A percentile compares a stretch with the other conserved stretches of the same genome.
Conservation (phyloP, 2,888 invertebrate genomes). For the Eupsilia transversa region DNA sequence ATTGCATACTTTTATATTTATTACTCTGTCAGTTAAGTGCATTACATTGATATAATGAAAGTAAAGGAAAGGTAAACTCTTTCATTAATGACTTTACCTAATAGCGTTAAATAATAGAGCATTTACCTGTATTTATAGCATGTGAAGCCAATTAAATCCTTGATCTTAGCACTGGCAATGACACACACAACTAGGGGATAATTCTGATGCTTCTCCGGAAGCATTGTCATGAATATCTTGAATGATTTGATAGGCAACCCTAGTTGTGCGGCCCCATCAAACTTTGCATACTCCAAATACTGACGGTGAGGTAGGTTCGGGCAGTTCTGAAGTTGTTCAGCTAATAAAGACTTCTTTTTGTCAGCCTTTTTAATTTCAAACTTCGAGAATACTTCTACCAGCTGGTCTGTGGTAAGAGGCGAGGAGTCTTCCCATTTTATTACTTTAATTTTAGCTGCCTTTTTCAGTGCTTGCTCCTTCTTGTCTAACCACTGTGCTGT, state of each 20-base stretch:
- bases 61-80: slow-evolving; percentile 22
- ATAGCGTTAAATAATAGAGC: not conserved
- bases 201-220: slow-evolving; percentile 94
- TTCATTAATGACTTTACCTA: not conserved
- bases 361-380: slow-evolving; percentile 79
- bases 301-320: slow-evolving; percentile 95
- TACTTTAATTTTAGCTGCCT: slow-evolving; percentile 94
- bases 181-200: slow-evolving; percentile 96
- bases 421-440: slow-evolving; percentile 93
- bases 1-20: too few species aligned
- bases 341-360: slow-evolving; percentile 91
- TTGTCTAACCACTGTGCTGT: slow-evolving; percentile 97
- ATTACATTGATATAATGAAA: not conserved
- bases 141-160: slow-evolving; percentile 97
- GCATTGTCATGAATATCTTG: slow-evolving; percentile 97
- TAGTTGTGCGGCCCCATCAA: slow-evolving; percentile 96
- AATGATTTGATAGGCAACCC: slow-evolving; percentile 95
- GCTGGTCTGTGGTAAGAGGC: slow-evolving; percentile 90
- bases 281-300: slow-evolving; percentile 97
- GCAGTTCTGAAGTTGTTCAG: slow-evolving; percentile 94
- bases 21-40: not conserved
- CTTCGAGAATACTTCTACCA: slow-evolving; percentile 91
- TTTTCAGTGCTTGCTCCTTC: slow-evolving; percentile 95
- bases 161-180: slow-evolving; percentile 95
- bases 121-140: slow-evolving; percentile 95